Percentiles rank a stretch among this genome's conserved stretches.
These are phyloP conservation scores for Temnopleurus reevesii DNA, from an alignment of 53 echinoderm and acorn worm species.

Conservation along the genomic window DNA sequence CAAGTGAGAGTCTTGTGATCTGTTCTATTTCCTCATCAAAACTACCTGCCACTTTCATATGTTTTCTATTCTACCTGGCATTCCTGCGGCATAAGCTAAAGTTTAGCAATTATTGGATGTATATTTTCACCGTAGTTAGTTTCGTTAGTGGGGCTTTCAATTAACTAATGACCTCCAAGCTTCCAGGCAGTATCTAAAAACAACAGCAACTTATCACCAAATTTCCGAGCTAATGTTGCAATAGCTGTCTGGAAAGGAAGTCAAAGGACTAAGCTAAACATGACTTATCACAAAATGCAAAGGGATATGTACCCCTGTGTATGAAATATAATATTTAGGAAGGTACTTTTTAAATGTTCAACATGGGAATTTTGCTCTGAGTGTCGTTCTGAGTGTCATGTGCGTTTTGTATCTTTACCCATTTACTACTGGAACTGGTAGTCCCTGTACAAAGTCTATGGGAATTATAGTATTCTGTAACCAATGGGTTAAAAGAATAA, in stretches of 20 bases:
- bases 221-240: slow-evolving; percentile 22
- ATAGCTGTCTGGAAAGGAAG: slow-evolving; percentile 14
- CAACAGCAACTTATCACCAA: background rate
- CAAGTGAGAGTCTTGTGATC: background rate
- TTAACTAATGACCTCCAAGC: background rate
- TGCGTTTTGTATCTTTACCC: too few species aligned
- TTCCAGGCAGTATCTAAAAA: slow-evolving; percentile 16
- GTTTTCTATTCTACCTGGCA: background rate
- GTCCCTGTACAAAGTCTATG: too few species aligned
- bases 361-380: too few species aligned
- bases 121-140: background rate
- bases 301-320: background rate
- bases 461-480: too few species aligned
- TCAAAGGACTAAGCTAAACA: background rate
- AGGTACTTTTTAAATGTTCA: background rate
- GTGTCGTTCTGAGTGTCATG: too few species aligned
- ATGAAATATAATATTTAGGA: background rate
- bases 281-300: slow-evolving; percentile 50
- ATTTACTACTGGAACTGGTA: too few species aligned
- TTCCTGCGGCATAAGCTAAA: background rate
- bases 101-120: background rate
- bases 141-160: background rate
- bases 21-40: background rate
- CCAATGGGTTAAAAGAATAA: too few species aligned
- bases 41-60: background rate